These are phyloP conservation scores for Papilio helenus DNA, from an alignment of 1,140 invertebrate genomes.

Conservation along the genomic window DNA sequence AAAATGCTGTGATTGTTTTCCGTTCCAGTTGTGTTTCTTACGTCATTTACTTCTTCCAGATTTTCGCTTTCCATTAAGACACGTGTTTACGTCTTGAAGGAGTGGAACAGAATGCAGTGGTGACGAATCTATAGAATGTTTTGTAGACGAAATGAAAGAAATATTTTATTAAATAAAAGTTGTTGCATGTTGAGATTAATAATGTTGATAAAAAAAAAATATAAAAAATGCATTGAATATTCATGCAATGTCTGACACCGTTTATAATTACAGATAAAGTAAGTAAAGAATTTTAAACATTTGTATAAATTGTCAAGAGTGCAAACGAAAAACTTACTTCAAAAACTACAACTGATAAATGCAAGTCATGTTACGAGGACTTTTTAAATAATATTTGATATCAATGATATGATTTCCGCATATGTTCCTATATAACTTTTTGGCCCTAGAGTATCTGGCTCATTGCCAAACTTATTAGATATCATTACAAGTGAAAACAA, in stretches of 20 bases:
- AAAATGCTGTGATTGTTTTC: no score
- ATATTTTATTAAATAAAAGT: not conserved
- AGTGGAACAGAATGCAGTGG: not conserved
- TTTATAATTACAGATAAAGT: not conserved
- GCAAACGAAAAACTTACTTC: no score
- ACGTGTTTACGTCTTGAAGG: not conserved
- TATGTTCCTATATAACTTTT: not conserved
- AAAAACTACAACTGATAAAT: not conserved
- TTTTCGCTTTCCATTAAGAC: not conserved
- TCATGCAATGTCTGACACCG: not conserved
- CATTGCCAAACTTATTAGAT: conserved; percentile 4
- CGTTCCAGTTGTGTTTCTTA: not conserved
- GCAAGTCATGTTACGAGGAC: not conserved
- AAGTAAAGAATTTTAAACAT: not conserved
- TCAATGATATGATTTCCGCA: not conserved
- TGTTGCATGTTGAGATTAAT: not conserved
- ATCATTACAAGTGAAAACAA: conserved; percentile 30
- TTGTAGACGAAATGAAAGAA: not conserved
- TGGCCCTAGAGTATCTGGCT: not conserved
- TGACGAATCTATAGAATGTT: not conserved
- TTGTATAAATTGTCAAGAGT: not conserved
- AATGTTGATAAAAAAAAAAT: not conserved
- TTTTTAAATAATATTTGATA: not conserved
- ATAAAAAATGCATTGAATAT: not conserved
- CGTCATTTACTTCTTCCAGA: not conserved